These are phyloP conservation scores for Xyliphius kryptos DNA, from an alignment of 2,113 vertebrate genomes.

Conservation along the genomic window DNA sequence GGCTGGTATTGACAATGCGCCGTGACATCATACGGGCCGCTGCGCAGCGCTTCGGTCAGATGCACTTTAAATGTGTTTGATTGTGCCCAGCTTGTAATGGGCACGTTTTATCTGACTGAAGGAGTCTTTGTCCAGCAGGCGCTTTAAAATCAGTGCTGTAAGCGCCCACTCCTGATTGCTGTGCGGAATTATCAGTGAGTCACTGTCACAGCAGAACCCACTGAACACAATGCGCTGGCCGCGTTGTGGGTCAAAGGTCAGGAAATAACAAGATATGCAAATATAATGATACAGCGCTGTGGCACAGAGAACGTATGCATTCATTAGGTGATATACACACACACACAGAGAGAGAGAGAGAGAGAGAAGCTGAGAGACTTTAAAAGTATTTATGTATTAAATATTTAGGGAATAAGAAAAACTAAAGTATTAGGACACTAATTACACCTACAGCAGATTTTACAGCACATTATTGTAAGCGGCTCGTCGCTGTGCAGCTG, in stretches of 20 bases:
- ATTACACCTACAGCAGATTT: no score
- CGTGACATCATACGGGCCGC: constrained; percentile 4
- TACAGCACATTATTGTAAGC: no score
- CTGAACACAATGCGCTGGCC: background rate
- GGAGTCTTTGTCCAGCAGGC: constrained; percentile 6
- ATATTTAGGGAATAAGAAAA: no score
- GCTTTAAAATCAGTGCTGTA: background rate
- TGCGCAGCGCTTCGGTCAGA: constrained; percentile 6
- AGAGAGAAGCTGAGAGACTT: no score
- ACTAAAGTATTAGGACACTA: no score
- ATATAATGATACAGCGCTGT: background rate
- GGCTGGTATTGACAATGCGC: constrained; percentile 2
- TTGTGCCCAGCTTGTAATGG: constrained; percentile 6
- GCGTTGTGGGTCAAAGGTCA: background rate
- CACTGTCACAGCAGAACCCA: background rate
- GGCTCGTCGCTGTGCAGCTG: no score
- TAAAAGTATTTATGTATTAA: no score
- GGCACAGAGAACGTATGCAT: background rate
- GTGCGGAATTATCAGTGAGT: background rate
- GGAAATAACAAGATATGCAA: background rate
- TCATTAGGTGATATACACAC: background rate
- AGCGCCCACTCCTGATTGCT: background rate
- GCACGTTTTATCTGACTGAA: background rate
- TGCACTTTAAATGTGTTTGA: constrained; percentile 1
- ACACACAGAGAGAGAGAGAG: background rate